Evolutionary conservation across 1,140 invertebrate genomes (phyloP), one percentile per base, ranked within the genome.

Genomic region (Conus ventricosus): DNA sequence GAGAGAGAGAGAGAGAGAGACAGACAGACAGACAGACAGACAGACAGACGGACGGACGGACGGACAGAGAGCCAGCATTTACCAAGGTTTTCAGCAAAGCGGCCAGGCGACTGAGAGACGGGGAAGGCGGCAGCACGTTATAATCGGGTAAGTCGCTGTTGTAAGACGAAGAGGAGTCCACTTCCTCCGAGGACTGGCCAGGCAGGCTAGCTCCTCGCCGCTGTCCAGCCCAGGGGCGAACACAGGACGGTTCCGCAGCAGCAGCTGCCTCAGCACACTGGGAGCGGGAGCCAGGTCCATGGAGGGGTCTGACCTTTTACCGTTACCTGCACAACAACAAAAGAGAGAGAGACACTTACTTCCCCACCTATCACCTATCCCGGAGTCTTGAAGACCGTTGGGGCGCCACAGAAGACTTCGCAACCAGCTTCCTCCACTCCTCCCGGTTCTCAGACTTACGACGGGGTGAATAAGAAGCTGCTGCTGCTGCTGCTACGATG

Each of bases 61-160:
- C 11, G 60, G 17, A 63, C 60, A 63, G 60, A 63, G 60, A 63
- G 60, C 39, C 39, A 39, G 39, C 23, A 82, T 57, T 67, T 67
- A 85, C 84, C 55, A 85, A 85, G 27, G 84, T 85, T 20, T 39
- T 85, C 23, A 85, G 55, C 55, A 85, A 60, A 25, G 84, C 84
- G n/a, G 84, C n/a, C 10, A 85, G 84, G 23, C 57, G 23, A 53
- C 60, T 60, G 67, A 71, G 11, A 23, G 27, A 63, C 84, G 7
- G 84, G 60, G 82, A 23, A 60, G 57, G 57, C 13, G 67, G 13
- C 67, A 71, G 15, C 67, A 13, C 55, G 27, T 39, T 60, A 63
- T 63, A 85, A 8, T 85, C 55, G 17, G 84, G 57, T 20, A 60
- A 67, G 25, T 85, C 84, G 13, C 84, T 67, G 84, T 60, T 51